phyloP scores from a whole-genome alignment of 1,140 invertebrate genomes.

The Episyrphus balteatus region DNA sequence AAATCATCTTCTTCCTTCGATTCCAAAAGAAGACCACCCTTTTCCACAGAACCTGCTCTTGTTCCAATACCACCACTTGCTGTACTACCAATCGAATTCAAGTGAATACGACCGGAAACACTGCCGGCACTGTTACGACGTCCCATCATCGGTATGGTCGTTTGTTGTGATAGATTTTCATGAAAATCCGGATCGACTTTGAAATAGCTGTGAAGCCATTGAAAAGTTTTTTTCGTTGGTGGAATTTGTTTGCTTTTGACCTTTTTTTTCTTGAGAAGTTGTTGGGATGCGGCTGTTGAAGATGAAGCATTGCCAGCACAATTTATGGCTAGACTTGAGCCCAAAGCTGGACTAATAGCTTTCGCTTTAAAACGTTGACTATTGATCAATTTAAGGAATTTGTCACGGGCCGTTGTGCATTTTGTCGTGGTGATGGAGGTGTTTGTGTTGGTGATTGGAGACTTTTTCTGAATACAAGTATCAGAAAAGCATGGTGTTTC shows the following conservation, averaged over 20 bases:
- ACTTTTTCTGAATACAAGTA: too few relatives aligned
- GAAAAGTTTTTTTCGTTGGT: constrained; percentile 9
- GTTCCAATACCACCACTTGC: neutral
- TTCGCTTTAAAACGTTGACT: neutral
- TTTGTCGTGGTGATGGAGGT: too few relatives aligned
- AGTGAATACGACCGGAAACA: constrained; percentile 5
- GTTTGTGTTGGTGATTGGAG: too few relatives aligned
- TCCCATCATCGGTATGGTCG: constrained; percentile 1
- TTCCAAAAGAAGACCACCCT: neutral
- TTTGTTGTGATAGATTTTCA: constrained; percentile 13
- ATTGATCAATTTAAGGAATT: too few relatives aligned
- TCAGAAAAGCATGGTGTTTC: too few relatives aligned
- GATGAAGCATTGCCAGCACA: neutral
- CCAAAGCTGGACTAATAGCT: neutral
- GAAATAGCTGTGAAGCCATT: constrained; percentile 12
- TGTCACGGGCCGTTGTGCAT: too few relatives aligned
- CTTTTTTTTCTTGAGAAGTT: constrained; percentile 9
- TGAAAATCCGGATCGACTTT: constrained; percentile 10
- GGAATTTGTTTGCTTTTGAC: constrained; percentile 13
- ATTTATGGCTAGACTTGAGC: neutral
- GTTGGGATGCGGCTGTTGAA: constrained; percentile 1
- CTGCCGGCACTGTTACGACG: constrained; percentile 10
- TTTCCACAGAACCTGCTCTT: neutral
- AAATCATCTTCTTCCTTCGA: neutral
- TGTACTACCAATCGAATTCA: constrained; percentile 3